Percentiles rank a stretch among this genome's conserved stretches.
Evolutionary conservation across 2,113 vertebrate species (phyloP).

Genomic region (Oreamnos americanus): DNA sequence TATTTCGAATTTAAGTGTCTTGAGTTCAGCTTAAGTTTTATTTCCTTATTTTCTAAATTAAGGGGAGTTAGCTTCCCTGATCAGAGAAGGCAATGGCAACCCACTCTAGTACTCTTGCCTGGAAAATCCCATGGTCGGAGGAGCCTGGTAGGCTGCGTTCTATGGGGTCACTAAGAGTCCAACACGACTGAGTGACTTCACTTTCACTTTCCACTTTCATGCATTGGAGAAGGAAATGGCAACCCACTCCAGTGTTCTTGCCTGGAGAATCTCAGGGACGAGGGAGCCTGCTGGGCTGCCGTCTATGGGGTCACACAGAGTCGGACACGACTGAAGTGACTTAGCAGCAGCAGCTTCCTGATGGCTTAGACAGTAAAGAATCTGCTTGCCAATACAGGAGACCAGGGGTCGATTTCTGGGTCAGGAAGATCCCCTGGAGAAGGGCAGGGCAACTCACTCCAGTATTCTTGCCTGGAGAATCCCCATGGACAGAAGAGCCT

Average conservation of each 20-base stretch:
- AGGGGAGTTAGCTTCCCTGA: background rate
- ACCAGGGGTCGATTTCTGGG: background rate
- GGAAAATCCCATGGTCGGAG: background rate
- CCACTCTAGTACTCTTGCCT: background rate
- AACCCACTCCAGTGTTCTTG: background rate
- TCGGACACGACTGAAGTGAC: accelerated
- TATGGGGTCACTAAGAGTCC: accelerated
- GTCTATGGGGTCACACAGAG: accelerated
- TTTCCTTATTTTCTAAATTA: background rate
- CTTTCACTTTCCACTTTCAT: background rate
- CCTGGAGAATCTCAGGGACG: background rate
- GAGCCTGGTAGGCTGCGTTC: background rate
- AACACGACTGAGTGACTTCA: background rate
- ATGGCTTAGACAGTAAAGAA: background rate
- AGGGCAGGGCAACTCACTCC: background rate
- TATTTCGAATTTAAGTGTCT: background rate
- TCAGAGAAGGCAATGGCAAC: background rate
- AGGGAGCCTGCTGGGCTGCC: background rate
- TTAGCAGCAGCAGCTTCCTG: background rate
- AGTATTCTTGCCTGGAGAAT: background rate
- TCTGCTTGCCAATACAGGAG: background rate
- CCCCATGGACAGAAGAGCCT: background rate
- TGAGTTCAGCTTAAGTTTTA: background rate
- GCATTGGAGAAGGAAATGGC: background rate
- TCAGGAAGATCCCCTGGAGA: background rate